These are phyloP conservation scores for Eupristina koningsbergeri DNA, from an alignment of 1,140 invertebrate genomes.

Conservation along the genomic window DNA sequence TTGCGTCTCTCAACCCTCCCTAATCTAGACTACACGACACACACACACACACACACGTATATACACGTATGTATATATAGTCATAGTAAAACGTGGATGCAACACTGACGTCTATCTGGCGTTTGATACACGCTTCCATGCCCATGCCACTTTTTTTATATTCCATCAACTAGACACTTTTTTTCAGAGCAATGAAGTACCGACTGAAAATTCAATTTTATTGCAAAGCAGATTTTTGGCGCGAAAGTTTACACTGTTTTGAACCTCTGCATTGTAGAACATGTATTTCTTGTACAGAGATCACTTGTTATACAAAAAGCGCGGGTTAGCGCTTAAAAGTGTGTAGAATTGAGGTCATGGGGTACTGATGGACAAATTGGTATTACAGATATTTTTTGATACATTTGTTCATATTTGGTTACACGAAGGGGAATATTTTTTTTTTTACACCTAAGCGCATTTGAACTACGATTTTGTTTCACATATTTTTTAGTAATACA, in stretches of 20 bases:
- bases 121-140: conserved; percentile 1
- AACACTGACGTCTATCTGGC: neutral
- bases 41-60: too few species aligned
- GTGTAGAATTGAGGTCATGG: conserved; percentile 11
- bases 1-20: conserved; percentile 8
- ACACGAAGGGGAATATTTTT: too few species aligned
- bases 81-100: neutral
- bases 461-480: too few species aligned
- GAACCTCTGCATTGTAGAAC: neutral
- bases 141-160: neutral
- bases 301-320: neutral
- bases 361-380: neutral
- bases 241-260: conserved; percentile 31
- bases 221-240: conserved; percentile 38
- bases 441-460: too few species aligned
- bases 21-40: neutral
- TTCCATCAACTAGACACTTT: neutral
- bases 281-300: too few species aligned
- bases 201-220: conserved; percentile 39
- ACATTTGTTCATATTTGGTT: neutral
- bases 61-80: neutral
- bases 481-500: too few species aligned
- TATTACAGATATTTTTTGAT: conserved; percentile 29
- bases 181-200: neutral
- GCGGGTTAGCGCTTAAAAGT: neutral